A percentile compares a stretch with the other conserved stretches of the same genome.
Evolutionary conservation across 2,113 vertebrate species (phyloP).

Genomic region (Potamarius usumacintae): DNA sequence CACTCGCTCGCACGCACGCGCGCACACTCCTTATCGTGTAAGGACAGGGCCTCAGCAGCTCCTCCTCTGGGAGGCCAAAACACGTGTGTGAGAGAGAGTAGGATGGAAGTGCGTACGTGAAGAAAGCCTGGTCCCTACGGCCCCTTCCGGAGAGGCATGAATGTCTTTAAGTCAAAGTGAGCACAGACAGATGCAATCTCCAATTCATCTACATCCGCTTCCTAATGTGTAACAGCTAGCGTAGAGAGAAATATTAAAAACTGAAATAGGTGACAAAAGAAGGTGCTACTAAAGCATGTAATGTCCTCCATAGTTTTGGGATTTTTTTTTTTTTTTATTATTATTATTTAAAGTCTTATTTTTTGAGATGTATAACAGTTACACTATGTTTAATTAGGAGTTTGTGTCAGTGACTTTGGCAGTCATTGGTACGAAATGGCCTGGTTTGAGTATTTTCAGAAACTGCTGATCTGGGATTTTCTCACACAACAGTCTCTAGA

Average conservation of each 20-base stretch:
- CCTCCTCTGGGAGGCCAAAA: conserved; percentile 51
- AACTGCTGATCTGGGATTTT: background rate
- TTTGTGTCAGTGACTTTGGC: background rate
- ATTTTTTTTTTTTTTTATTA: background rate
- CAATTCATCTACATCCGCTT: background rate
- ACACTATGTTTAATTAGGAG: background rate
- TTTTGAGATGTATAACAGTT: background rate
- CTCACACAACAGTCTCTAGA: background rate
- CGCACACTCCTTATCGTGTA: conserved; percentile 67
- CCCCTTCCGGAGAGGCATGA: background rate
- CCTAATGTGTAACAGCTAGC: background rate
- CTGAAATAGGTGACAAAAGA: background rate
- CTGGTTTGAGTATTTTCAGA: background rate
- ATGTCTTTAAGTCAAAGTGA: conserved; percentile 1
- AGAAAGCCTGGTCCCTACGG: conserved; percentile 22
- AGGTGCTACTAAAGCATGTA: background rate
- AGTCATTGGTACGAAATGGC: background rate
- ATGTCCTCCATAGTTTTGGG: background rate
- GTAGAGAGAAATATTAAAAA: background rate
- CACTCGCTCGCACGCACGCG: conserved; percentile 36
- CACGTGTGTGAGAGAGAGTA: conserved; percentile 14
- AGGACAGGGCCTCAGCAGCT: conserved; percentile 71
- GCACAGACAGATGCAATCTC: background rate
- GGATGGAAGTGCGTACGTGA: conserved; percentile 19
- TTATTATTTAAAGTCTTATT: background rate